Base-by-base conservation (phyloP, 2,113 vertebrate species). In the Prietella phreatophila region DNA sequence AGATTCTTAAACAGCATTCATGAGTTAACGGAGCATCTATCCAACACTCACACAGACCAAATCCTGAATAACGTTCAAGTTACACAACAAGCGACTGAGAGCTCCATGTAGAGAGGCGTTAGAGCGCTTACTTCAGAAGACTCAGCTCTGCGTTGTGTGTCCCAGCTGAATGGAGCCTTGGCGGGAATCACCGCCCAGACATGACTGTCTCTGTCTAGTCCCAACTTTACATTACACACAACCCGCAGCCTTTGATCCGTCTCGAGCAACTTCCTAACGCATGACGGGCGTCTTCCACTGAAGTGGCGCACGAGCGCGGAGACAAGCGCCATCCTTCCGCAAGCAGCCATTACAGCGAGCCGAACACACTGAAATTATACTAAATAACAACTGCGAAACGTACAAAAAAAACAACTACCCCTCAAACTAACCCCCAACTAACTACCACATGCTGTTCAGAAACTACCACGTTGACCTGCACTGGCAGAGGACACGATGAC, bases 281-380 rank as follows among this genome's bases (percentile, higher is more conserved):
- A 39, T 2, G 88, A 67, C 0, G 73, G 5, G 67, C 22, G 79
- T 8, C 87, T 88, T 1, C 84, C 85, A 8, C 89, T 55, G 82
- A 93, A 81, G 73, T 89, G 90, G 11, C 93, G 91, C 85, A 65
- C 89, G 19, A 95, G 19, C 47, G 81, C 67, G 0, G 92, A 58
- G 6, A 78, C 20, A 78, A 92, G 15, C 58, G 93, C 7, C 1
- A 87, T 84, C 61, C 75, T 90, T 9, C 91, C 58, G 69, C 42
- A 67, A 0, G 55, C 42, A 8, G 93, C 92, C 95, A 96, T 96
- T 63, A 1, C 58, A 50, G 25, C 19, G 27, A 83, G 4, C 39
- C 22, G 84, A 19, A 39, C 39, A 15, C 2, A 30, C 5, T 17
- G 25, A 2, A 39, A 13, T 22, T 4, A 58, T 3, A 80, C 1